Conservation (phyloP, 2,888 invertebrate genomes). For the Eilema caniola region DNA sequence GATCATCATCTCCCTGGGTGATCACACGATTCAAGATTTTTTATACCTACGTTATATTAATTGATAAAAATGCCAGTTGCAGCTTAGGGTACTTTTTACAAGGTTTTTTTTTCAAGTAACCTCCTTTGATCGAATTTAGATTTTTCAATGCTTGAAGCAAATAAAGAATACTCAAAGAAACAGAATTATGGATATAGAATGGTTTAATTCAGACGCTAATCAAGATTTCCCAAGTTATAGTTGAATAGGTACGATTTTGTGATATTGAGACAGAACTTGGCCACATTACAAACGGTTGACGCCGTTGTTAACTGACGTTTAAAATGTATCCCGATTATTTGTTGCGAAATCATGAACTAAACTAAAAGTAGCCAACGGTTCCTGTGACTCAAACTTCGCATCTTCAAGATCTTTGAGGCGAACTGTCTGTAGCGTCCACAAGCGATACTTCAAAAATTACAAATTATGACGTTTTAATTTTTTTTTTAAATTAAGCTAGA, state of each 20-base stretch:
- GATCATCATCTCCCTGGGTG: too few species aligned
- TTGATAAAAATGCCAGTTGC: background rate
- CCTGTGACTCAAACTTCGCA: background rate
- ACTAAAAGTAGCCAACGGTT: background rate
- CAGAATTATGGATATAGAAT: background rate
- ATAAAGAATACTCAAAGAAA: background rate
- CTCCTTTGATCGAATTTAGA: background rate
- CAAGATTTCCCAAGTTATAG: background rate
- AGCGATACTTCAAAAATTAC: background rate
- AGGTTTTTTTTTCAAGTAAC: background rate
- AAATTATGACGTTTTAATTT: background rate
- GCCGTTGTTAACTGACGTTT: background rate
- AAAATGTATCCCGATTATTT: too few species aligned
- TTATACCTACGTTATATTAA: too few species aligned
- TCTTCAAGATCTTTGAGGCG: background rate
- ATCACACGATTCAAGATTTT: too few species aligned
- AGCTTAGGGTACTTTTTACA: background rate
- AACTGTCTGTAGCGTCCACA: background rate
- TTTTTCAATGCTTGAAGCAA: background rate
- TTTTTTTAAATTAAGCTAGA: background rate
- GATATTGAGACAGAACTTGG: background rate
- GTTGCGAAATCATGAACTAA: background rate
- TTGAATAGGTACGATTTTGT: background rate
- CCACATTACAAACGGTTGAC: background rate
- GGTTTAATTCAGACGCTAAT: background rate